These are phyloP conservation scores for Sesamia nonagrioides DNA, from an alignment of 1,140 invertebrate genomes.

Conservation along the genomic window DNA sequence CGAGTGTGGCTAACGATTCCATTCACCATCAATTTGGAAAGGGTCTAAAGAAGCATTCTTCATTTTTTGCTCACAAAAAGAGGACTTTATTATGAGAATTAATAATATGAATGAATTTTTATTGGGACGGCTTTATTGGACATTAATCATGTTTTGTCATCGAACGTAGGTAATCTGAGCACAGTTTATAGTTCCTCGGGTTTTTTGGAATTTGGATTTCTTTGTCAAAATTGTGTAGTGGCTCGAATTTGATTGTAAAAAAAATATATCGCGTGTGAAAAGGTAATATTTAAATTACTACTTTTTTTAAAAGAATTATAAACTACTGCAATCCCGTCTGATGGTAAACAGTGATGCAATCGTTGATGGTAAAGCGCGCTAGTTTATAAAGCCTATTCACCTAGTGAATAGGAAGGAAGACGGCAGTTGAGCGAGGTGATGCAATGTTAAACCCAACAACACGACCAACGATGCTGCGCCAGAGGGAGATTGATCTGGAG, in stretches of 20 bases:
- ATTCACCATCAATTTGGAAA: conserved; percentile 56
- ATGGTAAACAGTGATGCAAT: too few relatives aligned
- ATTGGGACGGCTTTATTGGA: conserved; percentile 61
- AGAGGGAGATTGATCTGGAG: too few relatives aligned
- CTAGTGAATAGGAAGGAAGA: too few relatives aligned
- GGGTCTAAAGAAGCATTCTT: conserved; percentile 52
- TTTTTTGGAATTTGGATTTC: conserved; percentile 14
- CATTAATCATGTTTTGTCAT: conserved; percentile 82
- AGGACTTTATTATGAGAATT: conserved; percentile 67
- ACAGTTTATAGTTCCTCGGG: not conserved
- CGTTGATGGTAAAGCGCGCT: too few relatives aligned
- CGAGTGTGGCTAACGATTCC: conserved; percentile 64
- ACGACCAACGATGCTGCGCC: too few relatives aligned
- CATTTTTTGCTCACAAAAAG: conserved; percentile 49
- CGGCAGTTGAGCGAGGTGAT: too few relatives aligned
- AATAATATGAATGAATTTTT: conserved; percentile 78
- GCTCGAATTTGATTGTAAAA: not conserved
- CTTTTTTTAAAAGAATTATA: too few relatives aligned
- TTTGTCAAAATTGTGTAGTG: conserved; percentile 5
- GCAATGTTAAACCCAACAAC: too few relatives aligned
- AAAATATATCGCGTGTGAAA: not conserved
- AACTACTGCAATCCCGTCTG: too few relatives aligned
- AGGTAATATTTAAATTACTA: not conserved
- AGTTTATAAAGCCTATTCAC: too few relatives aligned
- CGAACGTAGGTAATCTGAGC: conserved; percentile 49